Base-by-base conservation (phyloP, 2,113 vertebrate genomes). In the Geothlypis trichas region DNA sequence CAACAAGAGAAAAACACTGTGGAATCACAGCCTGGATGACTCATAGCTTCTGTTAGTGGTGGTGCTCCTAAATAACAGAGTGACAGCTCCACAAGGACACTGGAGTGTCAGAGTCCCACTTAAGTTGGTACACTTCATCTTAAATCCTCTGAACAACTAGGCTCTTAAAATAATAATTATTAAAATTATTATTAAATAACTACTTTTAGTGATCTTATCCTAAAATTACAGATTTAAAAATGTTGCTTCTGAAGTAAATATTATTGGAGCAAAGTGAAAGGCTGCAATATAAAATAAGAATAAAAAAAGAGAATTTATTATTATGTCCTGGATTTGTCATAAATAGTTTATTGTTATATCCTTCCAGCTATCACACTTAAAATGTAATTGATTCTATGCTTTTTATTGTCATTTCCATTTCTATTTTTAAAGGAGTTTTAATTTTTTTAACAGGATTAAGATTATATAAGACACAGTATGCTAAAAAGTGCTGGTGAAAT, bases 21-120 rank as follows among this genome's bases (percentile, higher is more conserved):
- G 89, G 93, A 95, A 92, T 87, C 86, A 75, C 86, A 93, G 93
- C 44, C 93, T 65, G 89, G 39, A 59, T 97, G 95, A 95, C 95
- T 96, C 95, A 92, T 1, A 95, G 94, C 94, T 95, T 93, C 93
- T 95, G 94, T 67, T 93, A 11, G 86, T 54, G 8, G 68, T 90
- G 84, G 19, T 63, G 91, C 91, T 95, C 76, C 91, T 96, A 81
- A 95, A 96, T 96, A 90, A 96, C 0, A 0, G 21, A 55, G 83
- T 81, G 95, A 86, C 92, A 81, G 76, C 68, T 93, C 80, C 52
- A 63, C 96, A 93, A 95, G 94, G 96, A 93, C 95, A 67, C 79
- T 33, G 35, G 61, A 71, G 79, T 90, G 59, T 84, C 88, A n/a
- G 17, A 89, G 47, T 61, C 55, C 68, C 84, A 1, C 80, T 59